phyloP scores from a whole-genome alignment of 1,140 invertebrate genomes.

The Antheraea mylitta region DNA sequence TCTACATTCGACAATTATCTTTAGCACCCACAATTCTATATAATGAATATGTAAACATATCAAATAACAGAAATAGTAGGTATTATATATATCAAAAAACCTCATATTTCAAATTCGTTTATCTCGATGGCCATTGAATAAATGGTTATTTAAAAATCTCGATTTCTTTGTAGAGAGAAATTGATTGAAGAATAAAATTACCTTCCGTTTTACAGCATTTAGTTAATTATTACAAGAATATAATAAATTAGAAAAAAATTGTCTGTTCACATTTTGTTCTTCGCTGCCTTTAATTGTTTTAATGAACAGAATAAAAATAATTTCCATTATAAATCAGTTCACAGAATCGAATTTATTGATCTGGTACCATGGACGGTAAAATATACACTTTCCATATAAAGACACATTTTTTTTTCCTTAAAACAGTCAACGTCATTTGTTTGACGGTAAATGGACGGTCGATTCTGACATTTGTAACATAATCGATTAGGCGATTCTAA shows the following conservation, averaged over 20 bases:
- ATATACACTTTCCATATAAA: neutral
- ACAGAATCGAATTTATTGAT: neutral
- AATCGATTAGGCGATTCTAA: neutral
- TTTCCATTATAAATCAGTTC: neutral
- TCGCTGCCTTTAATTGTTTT: neutral
- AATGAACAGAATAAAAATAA: neutral
- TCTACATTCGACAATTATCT: conserved; percentile 22
- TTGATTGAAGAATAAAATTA: too few relatives aligned
- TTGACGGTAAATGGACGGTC: conserved; percentile 10
- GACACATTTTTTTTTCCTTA: neutral
- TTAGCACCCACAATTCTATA: conserved; percentile 53
- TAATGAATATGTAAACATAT: conserved; percentile 51
- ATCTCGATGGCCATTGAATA: too few relatives aligned
- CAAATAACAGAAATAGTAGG: conserved; percentile 26
- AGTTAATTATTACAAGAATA: too few relatives aligned
- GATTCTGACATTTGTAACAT: neutral
- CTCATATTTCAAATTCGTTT: neutral
- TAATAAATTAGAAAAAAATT: too few relatives aligned
- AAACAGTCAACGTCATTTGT: neutral
- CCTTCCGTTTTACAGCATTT: too few relatives aligned
- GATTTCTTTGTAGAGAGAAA: too few relatives aligned
- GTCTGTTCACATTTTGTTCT: too few relatives aligned
- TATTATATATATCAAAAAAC: neutral
- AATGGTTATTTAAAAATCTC: too few relatives aligned
- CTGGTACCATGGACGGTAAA: conserved; percentile 1